A percentile compares a stretch with the other conserved stretches of the same genome.
Conservation (phyloP, 2,113 vertebrate genomes). For the Macquaria australasica region DNA sequence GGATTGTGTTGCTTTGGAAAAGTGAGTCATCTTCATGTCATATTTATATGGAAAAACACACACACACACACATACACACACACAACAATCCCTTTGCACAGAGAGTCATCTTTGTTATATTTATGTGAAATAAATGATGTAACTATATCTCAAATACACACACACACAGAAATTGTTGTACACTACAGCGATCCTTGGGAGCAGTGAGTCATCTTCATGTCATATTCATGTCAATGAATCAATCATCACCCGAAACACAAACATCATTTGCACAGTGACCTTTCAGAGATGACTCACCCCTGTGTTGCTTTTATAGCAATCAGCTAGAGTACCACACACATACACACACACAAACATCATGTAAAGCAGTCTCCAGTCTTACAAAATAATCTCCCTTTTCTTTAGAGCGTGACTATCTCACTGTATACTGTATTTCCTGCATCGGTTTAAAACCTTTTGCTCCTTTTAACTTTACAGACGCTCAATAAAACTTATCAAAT, state of each 20-base stretch:
- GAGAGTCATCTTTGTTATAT: constrained; percentile 39
- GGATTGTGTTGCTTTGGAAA: constrained; percentile 13
- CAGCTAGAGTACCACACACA: constrained; percentile 18
- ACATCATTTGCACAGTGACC: constrained; percentile 70
- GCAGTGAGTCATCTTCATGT: constrained; percentile 69
- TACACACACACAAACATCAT: constrained; percentile 15
- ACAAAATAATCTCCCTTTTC: constrained; percentile 16
- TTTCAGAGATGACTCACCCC: constrained; percentile 71
- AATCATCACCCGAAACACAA: constrained; percentile 61
- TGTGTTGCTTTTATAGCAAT: constrained; percentile 53
- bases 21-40: constrained; percentile 54
- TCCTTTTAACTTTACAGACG: not conserved
- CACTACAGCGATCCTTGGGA: constrained; percentile 16
- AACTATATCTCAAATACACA: constrained; percentile 8
- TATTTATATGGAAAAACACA: constrained; percentile 40
- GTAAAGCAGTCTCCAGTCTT: not conserved
- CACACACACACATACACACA: constrained; percentile 21
- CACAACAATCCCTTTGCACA: not conserved
- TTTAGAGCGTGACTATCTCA: not conserved
- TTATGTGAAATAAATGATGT: constrained; percentile 48
- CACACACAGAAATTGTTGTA: constrained; percentile 11
- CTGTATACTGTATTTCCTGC: not conserved
- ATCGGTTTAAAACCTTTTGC: not conserved
- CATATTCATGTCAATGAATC: constrained; percentile 68
- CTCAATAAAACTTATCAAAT: constrained; percentile 14